A percentile compares a stretch with the other conserved stretches of the same genome.
Evolutionary conservation across 2,113 vertebrate species (phyloP).

Genomic region (Salvelinus namaycush): DNA sequence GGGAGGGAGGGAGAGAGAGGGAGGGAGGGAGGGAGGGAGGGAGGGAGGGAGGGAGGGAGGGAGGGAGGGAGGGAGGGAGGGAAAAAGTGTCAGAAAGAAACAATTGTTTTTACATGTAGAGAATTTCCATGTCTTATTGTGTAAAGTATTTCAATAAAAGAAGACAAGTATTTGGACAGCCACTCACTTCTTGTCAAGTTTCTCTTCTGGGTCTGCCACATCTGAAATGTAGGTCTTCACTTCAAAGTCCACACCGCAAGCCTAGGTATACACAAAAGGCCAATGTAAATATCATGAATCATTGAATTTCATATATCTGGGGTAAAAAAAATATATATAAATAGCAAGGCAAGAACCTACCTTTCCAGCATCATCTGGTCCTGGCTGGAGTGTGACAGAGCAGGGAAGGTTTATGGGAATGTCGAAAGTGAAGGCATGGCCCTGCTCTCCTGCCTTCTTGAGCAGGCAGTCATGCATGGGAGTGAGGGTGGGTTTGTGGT

Average conservation of each 20-base stretch:
- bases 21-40: too few species aligned
- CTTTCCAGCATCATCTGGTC: constrained; percentile 73
- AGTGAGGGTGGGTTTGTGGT: constrained; percentile 55
- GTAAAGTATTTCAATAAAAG: background rate
- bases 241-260: constrained; percentile 91
- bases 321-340: background rate
- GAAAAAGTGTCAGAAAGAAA: background rate
- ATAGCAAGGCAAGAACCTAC: constrained; percentile 34
- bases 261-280: constrained; percentile 56
- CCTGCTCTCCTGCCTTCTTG: constrained; percentile 74
- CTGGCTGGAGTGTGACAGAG: constrained; percentile 75
- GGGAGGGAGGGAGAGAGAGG: too few species aligned
- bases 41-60: too few species aligned
- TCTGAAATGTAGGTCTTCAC: constrained; percentile 83
- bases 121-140: too few species aligned
- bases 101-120: too few species aligned
- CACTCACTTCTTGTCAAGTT: constrained; percentile 85
- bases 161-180: background rate
- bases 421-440: constrained; percentile 70
- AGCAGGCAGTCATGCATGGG: constrained; percentile 72
- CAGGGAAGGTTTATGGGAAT: constrained; percentile 75
- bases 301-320: too few species aligned
- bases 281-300: background rate
- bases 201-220: constrained; percentile 81
- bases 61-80: background rate